Evolutionary conservation across 2,888 invertebrate genomes (phyloP).

Genomic region (Muschampia plurimacula): DNA sequence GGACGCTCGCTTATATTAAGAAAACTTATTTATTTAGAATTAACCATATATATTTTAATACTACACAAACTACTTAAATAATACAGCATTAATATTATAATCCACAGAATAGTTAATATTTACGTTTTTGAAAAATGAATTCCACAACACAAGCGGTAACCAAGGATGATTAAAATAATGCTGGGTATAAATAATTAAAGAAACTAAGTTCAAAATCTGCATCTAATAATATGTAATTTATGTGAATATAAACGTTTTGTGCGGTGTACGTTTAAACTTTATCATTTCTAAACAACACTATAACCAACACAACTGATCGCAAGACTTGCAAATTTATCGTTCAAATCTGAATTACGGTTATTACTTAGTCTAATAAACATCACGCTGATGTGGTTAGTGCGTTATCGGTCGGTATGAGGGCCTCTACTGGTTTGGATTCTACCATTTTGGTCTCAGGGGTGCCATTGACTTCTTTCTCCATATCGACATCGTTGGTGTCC

Average conservation of each 20-base stretch:
- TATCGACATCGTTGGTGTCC: conserved; percentile 48
- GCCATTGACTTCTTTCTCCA: conserved; percentile 59
- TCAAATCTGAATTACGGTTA: conserved; percentile 14
- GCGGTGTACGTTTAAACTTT: not conserved
- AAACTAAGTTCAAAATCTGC: not conserved
- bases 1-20: conserved; percentile 32
- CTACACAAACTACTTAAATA: conserved; percentile 31
- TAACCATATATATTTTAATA: conserved; percentile 30
- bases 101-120: not conserved
- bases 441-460: conserved; percentile 51
- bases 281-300: conserved; percentile 4
- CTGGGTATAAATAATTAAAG: not conserved
- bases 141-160: conserved; percentile 16
- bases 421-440: not conserved
- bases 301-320: not conserved
- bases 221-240: not conserved
- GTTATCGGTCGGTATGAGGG: conserved; percentile 4
- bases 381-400: conserved; percentile 5
- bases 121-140: not conserved
- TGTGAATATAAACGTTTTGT: not conserved
- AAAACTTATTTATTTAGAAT: conserved; percentile 28
- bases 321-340: conserved; percentile 3
- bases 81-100: conserved; percentile 25
- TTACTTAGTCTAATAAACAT: not conserved
- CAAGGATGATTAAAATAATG: not conserved